Base-by-base conservation (phyloP, 2,888 invertebrate genomes). In the Standfussiana lucernea region DNA sequence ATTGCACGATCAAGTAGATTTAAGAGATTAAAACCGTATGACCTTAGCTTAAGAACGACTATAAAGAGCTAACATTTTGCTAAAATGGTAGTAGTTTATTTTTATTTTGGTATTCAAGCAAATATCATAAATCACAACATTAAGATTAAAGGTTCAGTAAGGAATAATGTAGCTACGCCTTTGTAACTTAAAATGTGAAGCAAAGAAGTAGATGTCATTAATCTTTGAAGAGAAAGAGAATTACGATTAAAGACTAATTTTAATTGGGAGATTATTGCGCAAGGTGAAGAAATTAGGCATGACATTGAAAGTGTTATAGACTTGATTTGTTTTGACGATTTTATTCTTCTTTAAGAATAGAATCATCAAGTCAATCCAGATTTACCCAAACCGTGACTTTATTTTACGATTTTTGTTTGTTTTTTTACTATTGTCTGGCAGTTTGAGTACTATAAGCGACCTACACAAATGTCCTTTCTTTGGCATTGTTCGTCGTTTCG, bases 1-100 rank as follows among this genome's bases (percentile, higher is more conserved):
- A 78, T 84, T 85, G 74, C 85, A 84, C 72, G 62, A 72, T 77
- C 65, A 72, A 81, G 77, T 62, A 72, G 72, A 81, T 72, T 72
- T 66, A 72, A 70, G 40, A 81, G 85, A 84, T 84, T 82, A 84
- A 69, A 71, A 70, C 53, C 72, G 28, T 62, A 61, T 70, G 85
- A 72, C 83, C 83, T 83, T 72, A 72, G 40, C 59, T 72, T 61
- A 59, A 77, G 47, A 77, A 47, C 53, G 59, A 28, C 45, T 66
- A 24, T 61, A 72, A 62, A 61, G 50, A 84, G 47, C 53, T 75
- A 66, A 62, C 42, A 69, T 84, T 77, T 77, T 66, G 53, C 11
- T 64, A 35, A 71, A 68, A 72, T 78, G 37, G 37, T 37, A n/a
- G 62, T 67, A 35, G 53, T 67, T 70, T 59, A 40, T 72, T 40